These are phyloP conservation scores for Drosophila stalkeri DNA, from an alignment of 2,888 invertebrate species.

Conservation along the genomic window DNA sequence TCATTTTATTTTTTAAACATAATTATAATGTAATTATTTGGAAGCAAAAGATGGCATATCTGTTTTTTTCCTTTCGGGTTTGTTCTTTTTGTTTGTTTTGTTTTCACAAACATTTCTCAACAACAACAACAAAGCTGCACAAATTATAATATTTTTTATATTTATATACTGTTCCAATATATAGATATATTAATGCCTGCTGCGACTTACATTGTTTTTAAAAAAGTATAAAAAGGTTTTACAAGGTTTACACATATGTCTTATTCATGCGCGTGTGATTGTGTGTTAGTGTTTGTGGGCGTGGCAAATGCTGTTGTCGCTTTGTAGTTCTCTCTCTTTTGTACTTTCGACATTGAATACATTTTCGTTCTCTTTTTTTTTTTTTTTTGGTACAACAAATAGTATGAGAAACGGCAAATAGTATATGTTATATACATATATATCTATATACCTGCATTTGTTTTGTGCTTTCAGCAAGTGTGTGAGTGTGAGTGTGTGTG, in stretches of 20 bases:
- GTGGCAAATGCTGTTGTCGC: slow-evolving; percentile 60
- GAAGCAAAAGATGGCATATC: slow-evolving; percentile 75
- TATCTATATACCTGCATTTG: slow-evolving; percentile 38
- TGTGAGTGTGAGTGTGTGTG: slow-evolving; percentile 34
- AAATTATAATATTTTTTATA: slow-evolving; percentile 40
- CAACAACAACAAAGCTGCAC: slow-evolving; percentile 47
- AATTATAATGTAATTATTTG: slow-evolving; percentile 72
- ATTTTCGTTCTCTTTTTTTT: slow-evolving; percentile 54
- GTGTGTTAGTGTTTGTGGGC: slow-evolving; percentile 21
- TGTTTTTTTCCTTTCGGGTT: slow-evolving; percentile 52
- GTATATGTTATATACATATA: slow-evolving; percentile 19
- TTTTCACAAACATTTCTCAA: slow-evolving; percentile 43
- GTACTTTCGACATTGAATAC: slow-evolving; percentile 61
- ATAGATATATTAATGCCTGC: slow-evolving; percentile 50
- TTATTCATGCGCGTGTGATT: slow-evolving; percentile 17
- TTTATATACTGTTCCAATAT: background rate
- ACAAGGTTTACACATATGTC: slow-evolving; percentile 23
- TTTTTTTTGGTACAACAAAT: slow-evolving; percentile 51
- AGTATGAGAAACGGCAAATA: slow-evolving; percentile 33
- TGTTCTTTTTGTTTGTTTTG: slow-evolving; percentile 36
- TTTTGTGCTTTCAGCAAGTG: slow-evolving; percentile 71
- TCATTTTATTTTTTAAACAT: slow-evolving; percentile 55
- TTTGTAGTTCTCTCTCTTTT: slow-evolving; percentile 41
- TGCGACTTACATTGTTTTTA: slow-evolving; percentile 43
- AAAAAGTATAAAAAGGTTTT: slow-evolving; percentile 47